phyloP scores from a whole-genome alignment of 1,140 invertebrate species.

The Zaprionus taronus region DNA sequence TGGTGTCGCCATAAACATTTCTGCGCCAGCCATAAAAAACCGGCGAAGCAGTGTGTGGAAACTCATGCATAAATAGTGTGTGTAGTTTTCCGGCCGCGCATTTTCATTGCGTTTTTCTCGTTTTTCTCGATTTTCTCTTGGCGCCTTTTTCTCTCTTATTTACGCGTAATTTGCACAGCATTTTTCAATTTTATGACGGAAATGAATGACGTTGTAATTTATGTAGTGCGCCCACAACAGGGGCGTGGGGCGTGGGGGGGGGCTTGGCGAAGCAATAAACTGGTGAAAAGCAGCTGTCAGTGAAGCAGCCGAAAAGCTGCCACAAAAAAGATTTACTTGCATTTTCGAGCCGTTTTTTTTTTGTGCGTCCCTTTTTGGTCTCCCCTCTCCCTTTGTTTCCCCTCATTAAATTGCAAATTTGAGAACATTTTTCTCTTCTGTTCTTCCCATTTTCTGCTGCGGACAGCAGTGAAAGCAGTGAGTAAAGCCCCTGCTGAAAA shows the following conservation, averaged over 20 bases:
- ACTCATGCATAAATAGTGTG: constrained; percentile 5
- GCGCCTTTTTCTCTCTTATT: constrained; percentile 50
- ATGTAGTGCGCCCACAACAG: constrained; percentile 45
- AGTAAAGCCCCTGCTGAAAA: background rate
- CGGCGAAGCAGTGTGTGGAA: background rate
- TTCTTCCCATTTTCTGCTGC: background rate
- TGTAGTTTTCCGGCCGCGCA: constrained; percentile 62
- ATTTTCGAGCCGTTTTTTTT: constrained; percentile 25
- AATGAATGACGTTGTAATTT: constrained; percentile 79
- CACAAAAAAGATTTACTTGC: constrained; percentile 64
- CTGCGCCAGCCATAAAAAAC: constrained; percentile 7
- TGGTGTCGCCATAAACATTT: constrained; percentile 8
- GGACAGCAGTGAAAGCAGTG: constrained; percentile 18
- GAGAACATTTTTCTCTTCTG: background rate
- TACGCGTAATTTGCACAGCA: constrained; percentile 82
- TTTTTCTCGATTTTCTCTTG: constrained; percentile 38
- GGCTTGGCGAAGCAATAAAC: constrained; percentile 40
- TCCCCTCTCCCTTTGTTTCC: background rate
- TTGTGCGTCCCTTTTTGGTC: background rate
- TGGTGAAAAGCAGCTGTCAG: constrained; percentile 53
- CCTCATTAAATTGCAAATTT: constrained; percentile 34
- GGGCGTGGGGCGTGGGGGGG: background rate
- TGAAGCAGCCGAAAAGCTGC: constrained; percentile 38
- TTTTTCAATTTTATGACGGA: constrained; percentile 82
- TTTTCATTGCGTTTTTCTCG: constrained; percentile 54